phyloP scores from a whole-genome alignment of 1,140 invertebrate species.

The Zaprionus davidi region DNA sequence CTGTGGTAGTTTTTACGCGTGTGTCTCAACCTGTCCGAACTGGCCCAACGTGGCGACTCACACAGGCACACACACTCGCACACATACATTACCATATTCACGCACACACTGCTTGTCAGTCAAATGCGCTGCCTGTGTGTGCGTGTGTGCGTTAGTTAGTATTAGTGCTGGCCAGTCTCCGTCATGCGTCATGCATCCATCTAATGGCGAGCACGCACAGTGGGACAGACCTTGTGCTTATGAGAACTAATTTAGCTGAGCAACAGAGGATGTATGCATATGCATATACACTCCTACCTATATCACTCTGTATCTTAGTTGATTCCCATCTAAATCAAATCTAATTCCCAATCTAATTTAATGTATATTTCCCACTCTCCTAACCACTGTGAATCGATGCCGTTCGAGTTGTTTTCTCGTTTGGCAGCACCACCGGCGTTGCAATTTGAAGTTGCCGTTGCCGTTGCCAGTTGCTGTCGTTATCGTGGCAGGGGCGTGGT shows the following conservation, averaged over 20 bases:
- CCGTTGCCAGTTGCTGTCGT: slow-evolving; percentile 34
- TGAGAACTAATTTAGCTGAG: neutral
- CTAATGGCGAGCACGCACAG: slow-evolving; percentile 62
- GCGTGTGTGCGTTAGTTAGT: slow-evolving; percentile 30
- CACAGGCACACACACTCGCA: slow-evolving; percentile 32
- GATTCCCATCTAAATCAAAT: neutral
- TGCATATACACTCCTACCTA: no score
- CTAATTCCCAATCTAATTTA: no score
- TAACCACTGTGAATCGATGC: slow-evolving; percentile 9
- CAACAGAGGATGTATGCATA: neutral
- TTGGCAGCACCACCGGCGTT: slow-evolving; percentile 64
- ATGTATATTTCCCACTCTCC: no score
- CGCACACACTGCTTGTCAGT: slow-evolving; percentile 44
- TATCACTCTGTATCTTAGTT: neutral
- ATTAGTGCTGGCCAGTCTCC: slow-evolving; percentile 57
- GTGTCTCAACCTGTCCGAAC: slow-evolving; percentile 78
- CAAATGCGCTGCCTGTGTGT: slow-evolving; percentile 40
- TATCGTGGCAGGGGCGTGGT: slow-evolving; percentile 28
- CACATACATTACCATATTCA: slow-evolving; percentile 59
- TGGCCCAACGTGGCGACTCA: slow-evolving; percentile 68
- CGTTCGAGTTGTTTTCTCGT: slow-evolving; percentile 51
- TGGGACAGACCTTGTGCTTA: slow-evolving; percentile 24
- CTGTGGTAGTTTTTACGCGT: slow-evolving; percentile 80
- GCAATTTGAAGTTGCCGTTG: slow-evolving; percentile 59
- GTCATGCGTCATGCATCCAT: slow-evolving; percentile 74